These are phyloP conservation scores for Oryzias melastigma DNA, from an alignment of 2,113 vertebrate genomes.

Conservation along the genomic window DNA sequence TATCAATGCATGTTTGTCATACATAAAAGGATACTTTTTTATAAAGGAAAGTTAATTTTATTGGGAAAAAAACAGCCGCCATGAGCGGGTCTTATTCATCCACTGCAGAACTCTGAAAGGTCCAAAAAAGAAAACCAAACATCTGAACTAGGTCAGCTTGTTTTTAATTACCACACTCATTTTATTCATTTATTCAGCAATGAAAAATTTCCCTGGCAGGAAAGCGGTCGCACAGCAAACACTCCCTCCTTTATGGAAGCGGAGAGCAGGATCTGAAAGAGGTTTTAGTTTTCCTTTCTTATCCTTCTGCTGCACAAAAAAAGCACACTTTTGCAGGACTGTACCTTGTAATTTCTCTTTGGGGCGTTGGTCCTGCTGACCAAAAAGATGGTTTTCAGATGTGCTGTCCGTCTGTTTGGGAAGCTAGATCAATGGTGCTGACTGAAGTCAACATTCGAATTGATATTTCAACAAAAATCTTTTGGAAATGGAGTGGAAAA, in stretches of 20 bases:
- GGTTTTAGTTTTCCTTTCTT: slow-evolving; percentile 22
- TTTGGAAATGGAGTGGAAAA: too few species aligned
- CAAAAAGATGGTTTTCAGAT: slow-evolving; percentile 4
- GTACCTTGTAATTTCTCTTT: slow-evolving; percentile 33
- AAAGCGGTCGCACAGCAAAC: slow-evolving; percentile 65
- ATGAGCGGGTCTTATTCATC: slow-evolving; percentile 4
- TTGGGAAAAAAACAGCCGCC: slow-evolving; percentile 18
- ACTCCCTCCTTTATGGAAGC: slow-evolving; percentile 54
- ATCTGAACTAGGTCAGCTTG: slow-evolving; percentile 72
- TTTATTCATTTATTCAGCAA: slow-evolving; percentile 79
- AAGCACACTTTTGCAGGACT: slow-evolving; percentile 39
- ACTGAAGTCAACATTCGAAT: too few species aligned
- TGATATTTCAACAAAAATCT: too few species aligned
- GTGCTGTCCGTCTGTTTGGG: too few species aligned
- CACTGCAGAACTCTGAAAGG: slow-evolving; percentile 41
- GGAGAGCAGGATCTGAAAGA: slow-evolving; percentile 44
- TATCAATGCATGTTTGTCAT: slow-evolving; percentile 35
- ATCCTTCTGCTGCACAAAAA: slow-evolving; percentile 7
- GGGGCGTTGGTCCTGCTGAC: slow-evolving; percentile 16
- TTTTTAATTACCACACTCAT: slow-evolving; percentile 75
- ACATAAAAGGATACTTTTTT: slow-evolving; percentile 27
- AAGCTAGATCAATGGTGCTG: too few species aligned
- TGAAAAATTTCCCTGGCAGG: slow-evolving; percentile 55
- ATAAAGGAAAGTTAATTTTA: slow-evolving; percentile 14
- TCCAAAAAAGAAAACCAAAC: slow-evolving; percentile 36